Evolutionary conservation across 1,140 invertebrate species (phyloP), one percentile per base, ranked within the genome.

Genomic region (Rhyzopertha dominica): DNA sequence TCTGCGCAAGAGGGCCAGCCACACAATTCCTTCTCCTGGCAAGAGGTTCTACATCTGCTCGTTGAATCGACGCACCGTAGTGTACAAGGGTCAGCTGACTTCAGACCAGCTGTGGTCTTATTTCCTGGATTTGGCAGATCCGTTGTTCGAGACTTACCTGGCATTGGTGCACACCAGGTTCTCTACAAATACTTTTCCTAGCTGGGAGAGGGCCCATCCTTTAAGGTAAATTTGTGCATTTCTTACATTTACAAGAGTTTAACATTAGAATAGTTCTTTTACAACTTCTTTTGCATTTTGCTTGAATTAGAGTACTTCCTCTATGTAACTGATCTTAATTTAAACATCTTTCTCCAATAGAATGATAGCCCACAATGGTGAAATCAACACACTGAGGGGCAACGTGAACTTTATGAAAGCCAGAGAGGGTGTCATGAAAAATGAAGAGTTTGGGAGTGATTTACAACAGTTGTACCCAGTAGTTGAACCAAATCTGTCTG

Each of bases 401-500:
- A 99, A 99, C 66, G 89, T 97, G 0, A 99, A 99, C 70, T 78
- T 93, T 34, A 99, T 99, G 95, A 93, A 94, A 66, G 95, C 95
- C 19, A 79, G 96, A 39, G 96, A 99, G 72, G 96, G 96, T 43
- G 91, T 98, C 0, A 99, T 99, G 96, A 81, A 86, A 54, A 95
- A 85, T 63, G 70, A 79, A 1, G 54, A 82, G 9, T 96, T 85
- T 63, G 90, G 90, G 3, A 73, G 75, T 66, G 59, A 58, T 45
- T 70, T 99, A 14, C 84, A 88, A 56, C 79, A 85, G 46, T 75
- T 99, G 0, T 99, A 96, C 71, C 96, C 96, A 0, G 94, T 99
- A 3, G 94, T 99, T 4, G 96, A 99, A 65, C 90, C 93, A 1
- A 94, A 95, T 67, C 80, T 98, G 43, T 98, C 95, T 0, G 96